These are phyloP conservation scores for Manis javanica DNA, from an alignment of 2,797 vertebrate species.

Conservation along the genomic window DNA sequence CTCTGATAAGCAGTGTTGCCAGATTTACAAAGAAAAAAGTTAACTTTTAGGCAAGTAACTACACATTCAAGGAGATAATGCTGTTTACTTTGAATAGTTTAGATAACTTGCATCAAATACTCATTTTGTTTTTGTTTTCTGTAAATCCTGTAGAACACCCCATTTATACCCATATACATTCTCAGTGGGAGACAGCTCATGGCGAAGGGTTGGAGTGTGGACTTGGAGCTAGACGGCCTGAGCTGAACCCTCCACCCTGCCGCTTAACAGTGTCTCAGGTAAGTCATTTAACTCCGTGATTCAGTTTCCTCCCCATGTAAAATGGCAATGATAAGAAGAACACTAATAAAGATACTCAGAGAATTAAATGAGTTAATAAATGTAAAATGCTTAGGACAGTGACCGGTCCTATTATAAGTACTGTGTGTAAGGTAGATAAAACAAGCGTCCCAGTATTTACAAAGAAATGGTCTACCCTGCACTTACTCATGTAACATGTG, in stretches of 20 bases:
- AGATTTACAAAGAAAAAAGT: conserved; percentile 36
- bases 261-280: not conserved
- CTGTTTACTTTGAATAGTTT: not conserved
- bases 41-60: conserved; percentile 8
- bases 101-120: not conserved
- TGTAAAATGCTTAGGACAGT: not conserved
- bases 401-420: not conserved
- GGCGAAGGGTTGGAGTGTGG: not conserved
- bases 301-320: not conserved
- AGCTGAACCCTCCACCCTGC: no score
- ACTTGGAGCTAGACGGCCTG: not conserved
- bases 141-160: not conserved
- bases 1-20: not conserved
- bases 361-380: not conserved
- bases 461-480: not conserved
- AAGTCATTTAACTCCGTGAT: not conserved
- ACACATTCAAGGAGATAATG: not conserved
- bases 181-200: not conserved
- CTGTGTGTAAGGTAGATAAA: not conserved
- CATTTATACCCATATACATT: not conserved
- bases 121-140: not conserved
- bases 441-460: not conserved
- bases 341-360: not conserved
- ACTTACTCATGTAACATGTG: no score
- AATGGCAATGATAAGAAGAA: not conserved